A percentile compares a stretch with the other conserved stretches of the same genome.
Evolutionary conservation across 2,113 vertebrate species (phyloP).

Genomic region (Capreolus pygargus): DNA sequence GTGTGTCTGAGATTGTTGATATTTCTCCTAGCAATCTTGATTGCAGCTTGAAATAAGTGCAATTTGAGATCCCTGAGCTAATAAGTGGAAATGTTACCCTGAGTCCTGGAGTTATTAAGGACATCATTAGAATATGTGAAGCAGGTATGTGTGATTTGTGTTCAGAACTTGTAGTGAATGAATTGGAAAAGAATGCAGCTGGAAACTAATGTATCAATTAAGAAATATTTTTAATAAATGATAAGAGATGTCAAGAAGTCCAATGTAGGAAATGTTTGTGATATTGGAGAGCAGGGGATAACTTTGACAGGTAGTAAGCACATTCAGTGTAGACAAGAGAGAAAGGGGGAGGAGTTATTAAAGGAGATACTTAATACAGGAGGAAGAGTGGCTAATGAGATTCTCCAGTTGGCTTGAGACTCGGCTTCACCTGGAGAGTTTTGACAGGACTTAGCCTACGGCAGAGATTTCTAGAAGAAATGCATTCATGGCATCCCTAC

Average conservation of each 20-base stretch:
- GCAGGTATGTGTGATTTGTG: background rate
- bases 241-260: background rate
- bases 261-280: background rate
- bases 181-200: background rate
- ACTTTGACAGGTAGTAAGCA: background rate
- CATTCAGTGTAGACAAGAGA: background rate
- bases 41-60: background rate
- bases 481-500: background rate
- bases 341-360: background rate
- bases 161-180: background rate
- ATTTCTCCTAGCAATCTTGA: background rate
- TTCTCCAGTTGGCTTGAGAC: background rate
- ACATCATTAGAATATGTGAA: background rate
- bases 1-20: background rate
- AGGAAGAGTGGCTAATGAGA: background rate
- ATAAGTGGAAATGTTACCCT: background rate
- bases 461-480: background rate
- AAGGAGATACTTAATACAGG: background rate
- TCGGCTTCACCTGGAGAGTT: background rate
- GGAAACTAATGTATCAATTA: background rate
- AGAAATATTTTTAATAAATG: background rate
- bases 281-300: background rate
- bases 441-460: background rate
- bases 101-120: background rate
- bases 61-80: background rate